These are phyloP conservation scores for Berghia stephanieae DNA, from an alignment of 1,140 invertebrate species.

Conservation along the genomic window DNA sequence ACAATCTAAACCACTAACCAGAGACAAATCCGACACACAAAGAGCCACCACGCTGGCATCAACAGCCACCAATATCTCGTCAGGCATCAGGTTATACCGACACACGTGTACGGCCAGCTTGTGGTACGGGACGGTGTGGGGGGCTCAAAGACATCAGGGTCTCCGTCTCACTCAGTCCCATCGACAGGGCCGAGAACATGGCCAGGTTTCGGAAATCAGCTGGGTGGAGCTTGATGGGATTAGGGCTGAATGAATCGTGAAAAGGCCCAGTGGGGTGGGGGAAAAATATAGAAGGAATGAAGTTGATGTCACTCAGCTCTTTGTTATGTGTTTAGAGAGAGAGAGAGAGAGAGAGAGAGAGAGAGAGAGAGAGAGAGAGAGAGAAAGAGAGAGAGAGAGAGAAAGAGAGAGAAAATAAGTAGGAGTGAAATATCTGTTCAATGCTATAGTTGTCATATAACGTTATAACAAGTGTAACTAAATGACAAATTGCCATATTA, in stretches of 20 bases:
- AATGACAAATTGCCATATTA: no score
- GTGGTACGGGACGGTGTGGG: conserved; percentile 53
- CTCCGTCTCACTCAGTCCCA: conserved; percentile 33
- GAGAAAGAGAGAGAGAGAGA: neutral
- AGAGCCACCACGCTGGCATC: conserved; percentile 64
- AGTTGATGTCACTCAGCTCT: no score
- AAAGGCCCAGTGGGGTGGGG: neutral
- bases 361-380: neutral
- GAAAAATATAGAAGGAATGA: neutral
- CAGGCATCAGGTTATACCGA: conserved; percentile 41
- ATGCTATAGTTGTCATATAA: no score
- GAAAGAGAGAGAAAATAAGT: neutral
- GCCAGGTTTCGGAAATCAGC: conserved; percentile 50
- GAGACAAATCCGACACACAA: conserved; percentile 47
- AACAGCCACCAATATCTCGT: conserved; percentile 52
- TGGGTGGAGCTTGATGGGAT: conserved; percentile 36
- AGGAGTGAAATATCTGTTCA: no score
- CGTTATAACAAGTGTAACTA: no score
- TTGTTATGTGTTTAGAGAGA: neutral
- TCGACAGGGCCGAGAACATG: conserved; percentile 45
- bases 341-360: neutral
- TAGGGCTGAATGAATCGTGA: conserved; percentile 30
- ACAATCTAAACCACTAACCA: conserved; percentile 33
- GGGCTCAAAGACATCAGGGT: conserved; percentile 42
- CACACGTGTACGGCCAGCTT: conserved; percentile 56